phyloP scores from a whole-genome alignment of 2,888 invertebrate species.

The Cosmorhoe ocellata region DNA sequence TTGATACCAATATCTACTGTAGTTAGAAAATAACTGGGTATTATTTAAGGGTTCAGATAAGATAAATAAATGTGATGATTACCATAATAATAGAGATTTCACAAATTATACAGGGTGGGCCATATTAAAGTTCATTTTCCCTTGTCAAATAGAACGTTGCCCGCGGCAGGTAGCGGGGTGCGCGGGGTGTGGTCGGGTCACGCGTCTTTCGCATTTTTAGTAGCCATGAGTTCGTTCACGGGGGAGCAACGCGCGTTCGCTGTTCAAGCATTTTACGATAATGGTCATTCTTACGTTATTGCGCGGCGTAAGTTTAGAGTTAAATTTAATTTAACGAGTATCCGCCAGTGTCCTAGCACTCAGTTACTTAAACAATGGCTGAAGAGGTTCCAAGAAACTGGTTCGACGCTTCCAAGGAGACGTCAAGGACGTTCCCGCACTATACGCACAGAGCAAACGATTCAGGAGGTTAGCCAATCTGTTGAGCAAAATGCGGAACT shows the following conservation, averaged over 20 bases:
- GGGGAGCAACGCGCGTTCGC: conserved; percentile 14
- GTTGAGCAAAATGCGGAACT: too few relatives aligned
- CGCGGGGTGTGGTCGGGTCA: conserved; percentile 6
- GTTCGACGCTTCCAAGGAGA: conserved; percentile 22
- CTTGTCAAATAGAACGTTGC: conserved; percentile 11
- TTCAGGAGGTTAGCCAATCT: too few relatives aligned
- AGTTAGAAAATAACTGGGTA: too few relatives aligned
- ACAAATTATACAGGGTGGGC: conserved; percentile 1
- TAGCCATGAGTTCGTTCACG: conserved; percentile 16
- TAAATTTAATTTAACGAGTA: conserved; percentile 23
- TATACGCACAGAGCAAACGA: too few relatives aligned
- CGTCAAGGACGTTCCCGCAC: too few relatives aligned
- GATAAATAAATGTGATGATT: too few relatives aligned
- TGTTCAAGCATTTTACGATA: conserved; percentile 17
- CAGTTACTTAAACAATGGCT: conserved; percentile 26
- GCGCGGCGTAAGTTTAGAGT: conserved; percentile 24
- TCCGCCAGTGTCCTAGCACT: conserved; percentile 15
- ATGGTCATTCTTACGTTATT: conserved; percentile 20
- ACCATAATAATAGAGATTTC: too few relatives aligned
- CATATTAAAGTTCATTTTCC: conserved; percentile 16
- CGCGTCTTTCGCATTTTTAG: conserved; percentile 8
- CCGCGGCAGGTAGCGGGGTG: conserved; percentile 16
- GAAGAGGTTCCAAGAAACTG: conserved; percentile 23
- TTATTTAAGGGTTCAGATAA: too few relatives aligned
- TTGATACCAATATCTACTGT: too few relatives aligned